Conservation (phyloP, 1,140 invertebrate genomes). For the Aphis craccivora region DNA sequence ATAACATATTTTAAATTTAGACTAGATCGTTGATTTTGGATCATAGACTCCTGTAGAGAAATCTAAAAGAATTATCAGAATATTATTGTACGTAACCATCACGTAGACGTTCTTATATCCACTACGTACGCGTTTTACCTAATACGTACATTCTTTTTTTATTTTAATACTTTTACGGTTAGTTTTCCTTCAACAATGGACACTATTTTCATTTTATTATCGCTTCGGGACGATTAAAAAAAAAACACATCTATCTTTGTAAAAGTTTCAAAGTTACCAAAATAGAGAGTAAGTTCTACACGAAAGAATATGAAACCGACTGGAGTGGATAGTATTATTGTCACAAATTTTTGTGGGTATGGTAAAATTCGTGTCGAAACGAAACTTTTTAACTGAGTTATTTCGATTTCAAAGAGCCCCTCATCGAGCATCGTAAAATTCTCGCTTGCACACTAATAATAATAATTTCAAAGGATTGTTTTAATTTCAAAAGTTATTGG, state of each 20-base stretch:
- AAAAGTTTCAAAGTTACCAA: conserved; percentile 33
- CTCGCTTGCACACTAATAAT: neutral
- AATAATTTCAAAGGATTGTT: conserved; percentile 46
- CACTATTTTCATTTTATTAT: conserved; percentile 32
- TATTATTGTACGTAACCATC: neutral
- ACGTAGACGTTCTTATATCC: neutral
- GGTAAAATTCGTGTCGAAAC: neutral
- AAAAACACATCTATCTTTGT: conserved; percentile 67
- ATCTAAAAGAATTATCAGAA: neutral
- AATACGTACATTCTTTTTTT: neutral
- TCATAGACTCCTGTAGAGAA: neutral
- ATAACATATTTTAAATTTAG: too few relatives aligned
- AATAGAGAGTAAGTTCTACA: conserved; percentile 3
- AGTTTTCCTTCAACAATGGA: neutral
- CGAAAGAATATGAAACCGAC: conserved; percentile 7
- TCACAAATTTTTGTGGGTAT: conserved; percentile 17
- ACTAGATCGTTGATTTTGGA: neutral
- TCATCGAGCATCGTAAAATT: conserved; percentile 65
- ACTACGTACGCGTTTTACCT: neutral
- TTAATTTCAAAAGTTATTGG: conserved; percentile 18
- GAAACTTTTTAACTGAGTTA: conserved; percentile 29
- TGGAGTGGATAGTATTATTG: conserved; percentile 25
- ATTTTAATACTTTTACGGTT: conserved; percentile 16
- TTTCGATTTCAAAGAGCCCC: conserved; percentile 61
- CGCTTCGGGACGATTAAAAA: conserved; percentile 1